Evolutionary conservation across 1,140 invertebrate species (phyloP).

Genomic region (Whitmania pigra): DNA sequence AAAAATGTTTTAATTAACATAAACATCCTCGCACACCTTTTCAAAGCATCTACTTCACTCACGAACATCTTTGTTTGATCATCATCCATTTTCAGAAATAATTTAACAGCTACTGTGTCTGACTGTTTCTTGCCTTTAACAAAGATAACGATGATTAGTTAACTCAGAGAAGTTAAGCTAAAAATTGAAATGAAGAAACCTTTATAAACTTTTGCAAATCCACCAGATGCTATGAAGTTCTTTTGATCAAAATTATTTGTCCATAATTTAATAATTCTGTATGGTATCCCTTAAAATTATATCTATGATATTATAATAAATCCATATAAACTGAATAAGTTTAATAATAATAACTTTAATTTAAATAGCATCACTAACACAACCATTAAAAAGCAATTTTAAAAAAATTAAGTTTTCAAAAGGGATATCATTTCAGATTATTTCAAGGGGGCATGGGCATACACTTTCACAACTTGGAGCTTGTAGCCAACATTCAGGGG

Average conservation of each 20-base stretch:
- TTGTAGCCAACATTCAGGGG: too few relatives aligned
- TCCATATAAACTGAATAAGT: too few relatives aligned
- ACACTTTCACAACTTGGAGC: too few relatives aligned
- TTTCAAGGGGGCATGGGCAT: too few relatives aligned
- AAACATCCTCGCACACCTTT: background rate
- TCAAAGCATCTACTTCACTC: background rate
- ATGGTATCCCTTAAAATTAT: background rate
- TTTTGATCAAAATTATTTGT: slow-evolving; percentile 13
- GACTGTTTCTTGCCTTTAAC: background rate
- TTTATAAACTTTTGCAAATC: slow-evolving; percentile 8
- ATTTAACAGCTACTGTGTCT: background rate
- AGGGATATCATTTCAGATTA: too few relatives aligned
- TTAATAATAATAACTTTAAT: background rate
- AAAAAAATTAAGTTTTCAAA: background rate
- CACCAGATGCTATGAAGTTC: slow-evolving; percentile 3
- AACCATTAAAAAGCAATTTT: background rate
- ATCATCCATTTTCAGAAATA: background rate
- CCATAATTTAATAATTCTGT: background rate
- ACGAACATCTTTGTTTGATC: background rate
- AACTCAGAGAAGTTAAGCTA: background rate
- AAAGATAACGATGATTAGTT: background rate
- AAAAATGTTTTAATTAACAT: background rate
- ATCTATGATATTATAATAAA: background rate
- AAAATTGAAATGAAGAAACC: background rate
- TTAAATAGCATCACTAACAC: background rate